Base-by-base conservation (phyloP, 2,797 vertebrate species). In the Xenopus petersii region DNA sequence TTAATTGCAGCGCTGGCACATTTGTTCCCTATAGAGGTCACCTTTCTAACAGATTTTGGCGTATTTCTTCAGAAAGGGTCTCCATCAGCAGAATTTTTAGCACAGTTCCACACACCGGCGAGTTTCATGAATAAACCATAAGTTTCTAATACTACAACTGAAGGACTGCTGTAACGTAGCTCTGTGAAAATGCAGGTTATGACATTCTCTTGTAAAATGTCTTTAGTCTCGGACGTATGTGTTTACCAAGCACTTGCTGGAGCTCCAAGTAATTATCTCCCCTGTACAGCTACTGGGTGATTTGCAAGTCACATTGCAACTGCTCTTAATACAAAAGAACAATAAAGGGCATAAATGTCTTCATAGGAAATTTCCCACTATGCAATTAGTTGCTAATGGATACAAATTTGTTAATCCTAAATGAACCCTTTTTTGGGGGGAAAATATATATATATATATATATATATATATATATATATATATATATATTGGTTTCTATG, bases 71-170 rank as follows among this genome's bases (percentile, higher is more conserved):
- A 73, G 55, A 61, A 74, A 79, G 71, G 64, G 71, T 79, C 70
- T 79, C 62, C 71, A 78, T 74, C 76, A 79, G 71, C 76, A 79
- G 55, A 74, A 73, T 70, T 74, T 64, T 79, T 65, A 66, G 58
- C 54, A 59, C 9, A 59, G 64, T 65, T 68, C 67, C 61, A 74
- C 76, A 73, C 60, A 79, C 61, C 61, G 60, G 76, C 76, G 73
- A 73, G 66, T 67, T 70, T 79, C 76, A 79, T 74, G 71, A 79
- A 79, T 74, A 79, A 79, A 74, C 76, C 76, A 79, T 74, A 74
- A 70, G 66, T 70, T 56, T 58, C 54, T 55, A 79, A 65, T 74
- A 74, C 67, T 74, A 79, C 76, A 79, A 70, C 60, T 73, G 67
- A 74, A 73, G 26, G 33, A 78, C 46, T 42, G 65, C 76, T 78